phyloP scores from a whole-genome alignment of 2,888 invertebrate genomes.

The Dasypolia templi region DNA sequence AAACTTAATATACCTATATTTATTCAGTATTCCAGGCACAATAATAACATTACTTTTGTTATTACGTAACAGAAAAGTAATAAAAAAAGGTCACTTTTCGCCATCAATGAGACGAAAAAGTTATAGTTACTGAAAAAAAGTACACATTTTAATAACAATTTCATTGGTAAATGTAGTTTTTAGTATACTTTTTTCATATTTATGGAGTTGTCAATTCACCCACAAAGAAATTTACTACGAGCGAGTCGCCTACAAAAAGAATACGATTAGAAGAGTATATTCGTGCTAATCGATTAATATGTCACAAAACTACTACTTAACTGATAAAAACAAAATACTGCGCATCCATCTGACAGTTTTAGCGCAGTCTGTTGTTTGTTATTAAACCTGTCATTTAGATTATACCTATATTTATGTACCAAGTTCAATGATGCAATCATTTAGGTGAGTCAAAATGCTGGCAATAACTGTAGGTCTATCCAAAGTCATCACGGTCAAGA shows the following conservation, averaged over 20 bases:
- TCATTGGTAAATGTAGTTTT: too few relatives aligned
- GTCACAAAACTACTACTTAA: too few relatives aligned
- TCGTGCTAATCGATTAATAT: too few relatives aligned
- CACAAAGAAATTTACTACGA: too few relatives aligned
- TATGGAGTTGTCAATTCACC: too few relatives aligned
- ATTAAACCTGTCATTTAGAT: neutral
- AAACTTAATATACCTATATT: neutral
- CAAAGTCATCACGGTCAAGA: neutral
- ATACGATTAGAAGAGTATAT: too few relatives aligned
- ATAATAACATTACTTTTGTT: neutral
- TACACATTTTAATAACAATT: too few relatives aligned
- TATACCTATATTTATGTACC: too few relatives aligned
- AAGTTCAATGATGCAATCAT: neutral
- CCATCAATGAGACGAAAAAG: neutral
- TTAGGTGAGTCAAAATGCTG: neutral
- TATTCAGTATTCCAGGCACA: neutral
- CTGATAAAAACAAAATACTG: slow-evolving; percentile 1
- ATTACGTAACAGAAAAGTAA: neutral
- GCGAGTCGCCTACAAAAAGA: too few relatives aligned
- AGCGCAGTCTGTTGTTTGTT: neutral
- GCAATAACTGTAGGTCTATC: neutral
- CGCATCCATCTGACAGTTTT: neutral
- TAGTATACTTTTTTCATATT: too few relatives aligned
- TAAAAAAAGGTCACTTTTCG: neutral
- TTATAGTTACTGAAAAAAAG: neutral